Base-by-base conservation (phyloP, 2,888 invertebrate species). In the Coenonympha glycerion region DNA sequence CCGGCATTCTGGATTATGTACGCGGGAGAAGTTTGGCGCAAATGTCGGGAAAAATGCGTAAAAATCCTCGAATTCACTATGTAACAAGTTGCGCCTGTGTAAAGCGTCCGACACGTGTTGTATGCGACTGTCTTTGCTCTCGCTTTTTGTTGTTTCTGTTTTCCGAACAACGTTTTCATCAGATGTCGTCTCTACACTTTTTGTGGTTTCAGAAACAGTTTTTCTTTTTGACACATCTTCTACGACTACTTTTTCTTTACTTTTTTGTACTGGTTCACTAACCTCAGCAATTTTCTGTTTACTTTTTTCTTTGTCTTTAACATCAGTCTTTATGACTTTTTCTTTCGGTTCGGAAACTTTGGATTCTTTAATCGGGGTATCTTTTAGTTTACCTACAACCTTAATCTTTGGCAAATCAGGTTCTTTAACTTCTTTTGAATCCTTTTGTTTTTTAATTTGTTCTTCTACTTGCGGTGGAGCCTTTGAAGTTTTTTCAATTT, bases 31-130 rank as follows among this genome's bases (percentile, higher is more conserved):
- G 79, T 91, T 91, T 54, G 91, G 90, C 57, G 91, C 89, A 74
- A 92, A 92, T 41, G 90, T 90, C 52, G 92, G 92, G 58, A 92
- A 82, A 67, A 89, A 89, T 62, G 91, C 88, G 69, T 92, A 89
- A 59, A 91, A 82, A 63, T 90, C 88, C 67, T 90, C 89, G 67
- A 91, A 90, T 76, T 87, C 87, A 69, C 88, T 87, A 68, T 87
- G 79, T 16, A 84, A 73, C 57, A 88, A 76, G 64, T 83, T 85
- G 47, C 79, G 77, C 60, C 83, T 70, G 16, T 76, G 66, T 51
- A 85, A 69, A 57, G 81, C 80, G 30, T 84, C 82, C 40, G 73
- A 80, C 62, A 78, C 66, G 49, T 77, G 77, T 61, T 79, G 79
- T 53, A 74, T 64, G 66, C 77, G 60, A 60, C 67, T 72, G 47